Evolutionary conservation across 2,113 vertebrate genomes (phyloP), one percentile per base, ranked within the genome.

Genomic region (Diadophis punctatus): DNA sequence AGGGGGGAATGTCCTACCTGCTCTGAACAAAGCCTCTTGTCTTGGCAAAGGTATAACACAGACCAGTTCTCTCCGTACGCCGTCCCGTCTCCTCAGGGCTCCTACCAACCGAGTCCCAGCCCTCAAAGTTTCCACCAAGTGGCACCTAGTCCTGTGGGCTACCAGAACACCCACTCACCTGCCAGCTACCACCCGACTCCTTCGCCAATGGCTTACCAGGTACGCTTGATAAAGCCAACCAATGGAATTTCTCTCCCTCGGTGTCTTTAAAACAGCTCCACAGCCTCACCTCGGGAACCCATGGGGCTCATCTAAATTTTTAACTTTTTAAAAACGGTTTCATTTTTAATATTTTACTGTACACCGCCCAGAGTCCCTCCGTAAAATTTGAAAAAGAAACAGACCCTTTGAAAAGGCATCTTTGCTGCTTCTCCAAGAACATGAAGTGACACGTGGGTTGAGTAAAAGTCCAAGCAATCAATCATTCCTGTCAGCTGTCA

Each of bases 111-210:
- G 91, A 99, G 98, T 68, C 99, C 99, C 88, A 98, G 98, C 53
- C 99, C 99, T 5, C 99, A 99, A 97, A 99, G 98, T 94, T 99
- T 99, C 97, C 98, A 99, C 95, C 99, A 99, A 96, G 99, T 99
- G 95, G 98, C 98, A 0, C 99, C 99, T 1, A 99, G 98, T 43
- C 99, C 99, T 0, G 99, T 99, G 0, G 99, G 98, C 87, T 99
- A 99, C 96, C 99, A 99, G 95, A 99, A 99, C 94, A 99, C 98
- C 2, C 99, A 99, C 95, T 99, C 99, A 0, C 99, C 99, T 0
- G 99, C 99, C 96, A 99, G 98, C 95, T 99, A 99, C 96, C 99
- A 99, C 63, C 99, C 99, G 0, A 99, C 99, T 0, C 99, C 99
- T 0, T 99, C 99, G 0, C 99, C 99, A 52, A 99, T 99, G 99